phyloP scores from a whole-genome alignment of 2,113 vertebrate genomes.

The Bettongia penicillata region DNA sequence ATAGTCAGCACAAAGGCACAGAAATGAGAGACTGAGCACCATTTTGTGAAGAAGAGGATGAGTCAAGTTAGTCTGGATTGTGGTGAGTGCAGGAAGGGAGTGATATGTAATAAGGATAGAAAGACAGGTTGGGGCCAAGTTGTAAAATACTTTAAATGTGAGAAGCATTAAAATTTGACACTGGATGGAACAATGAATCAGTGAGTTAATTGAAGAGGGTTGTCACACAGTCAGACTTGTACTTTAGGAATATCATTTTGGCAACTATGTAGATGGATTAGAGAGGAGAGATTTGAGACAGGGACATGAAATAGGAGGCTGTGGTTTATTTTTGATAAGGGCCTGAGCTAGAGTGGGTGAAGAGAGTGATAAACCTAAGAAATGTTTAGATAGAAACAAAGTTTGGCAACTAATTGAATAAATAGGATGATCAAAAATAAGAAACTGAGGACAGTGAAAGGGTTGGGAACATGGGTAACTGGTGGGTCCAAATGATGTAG shows the following conservation, averaged over 20 bases:
- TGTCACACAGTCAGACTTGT: background rate
- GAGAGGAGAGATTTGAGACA: background rate
- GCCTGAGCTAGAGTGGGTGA: background rate
- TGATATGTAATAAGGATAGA: background rate
- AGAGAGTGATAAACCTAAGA: background rate
- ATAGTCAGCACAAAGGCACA: background rate
- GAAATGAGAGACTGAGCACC: background rate
- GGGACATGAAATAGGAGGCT: background rate
- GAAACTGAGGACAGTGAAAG: background rate
- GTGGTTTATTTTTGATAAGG: background rate
- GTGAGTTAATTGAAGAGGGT: background rate
- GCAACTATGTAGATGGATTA: background rate
- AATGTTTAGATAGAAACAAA: background rate
- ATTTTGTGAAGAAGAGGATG: background rate
- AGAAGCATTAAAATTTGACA: background rate
- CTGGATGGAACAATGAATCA: background rate
- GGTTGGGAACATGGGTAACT: background rate
- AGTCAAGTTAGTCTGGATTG: background rate
- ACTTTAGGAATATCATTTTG: background rate
- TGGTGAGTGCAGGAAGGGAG: background rate
- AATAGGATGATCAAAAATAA: background rate
- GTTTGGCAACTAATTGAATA: background rate
- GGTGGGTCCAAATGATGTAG: background rate
- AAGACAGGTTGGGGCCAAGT: background rate
- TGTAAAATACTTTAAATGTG: background rate